phyloP scores from a whole-genome alignment of 2,797 vertebrate species.

The Iguana delicatissima region DNA sequence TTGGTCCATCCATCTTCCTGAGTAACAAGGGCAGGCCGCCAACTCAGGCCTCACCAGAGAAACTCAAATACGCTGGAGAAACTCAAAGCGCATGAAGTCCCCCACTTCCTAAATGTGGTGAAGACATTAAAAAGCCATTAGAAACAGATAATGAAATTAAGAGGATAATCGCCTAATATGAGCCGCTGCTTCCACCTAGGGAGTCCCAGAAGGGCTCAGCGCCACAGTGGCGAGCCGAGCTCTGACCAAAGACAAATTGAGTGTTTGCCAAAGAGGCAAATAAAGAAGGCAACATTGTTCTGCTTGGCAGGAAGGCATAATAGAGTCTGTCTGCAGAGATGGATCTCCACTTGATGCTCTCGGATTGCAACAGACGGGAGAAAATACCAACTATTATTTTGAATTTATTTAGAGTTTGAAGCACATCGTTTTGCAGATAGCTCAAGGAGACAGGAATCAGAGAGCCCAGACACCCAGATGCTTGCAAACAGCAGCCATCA shows the following conservation, averaged over 20 bases:
- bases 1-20: neutral
- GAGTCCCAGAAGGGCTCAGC: constrained; percentile 60
- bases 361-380: constrained; percentile 48
- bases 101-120: constrained; percentile 40
- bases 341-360: constrained; percentile 64
- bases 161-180: constrained; percentile 51
- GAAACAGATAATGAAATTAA: constrained; percentile 72
- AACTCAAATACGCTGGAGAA: constrained; percentile 31
- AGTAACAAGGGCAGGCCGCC: constrained; percentile 13
- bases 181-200: neutral
- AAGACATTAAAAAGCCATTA: constrained; percentile 68
- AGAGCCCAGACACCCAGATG: too few relatives aligned
- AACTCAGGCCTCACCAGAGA: neutral
- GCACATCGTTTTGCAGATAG: neutral
- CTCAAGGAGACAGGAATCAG: too few relatives aligned
- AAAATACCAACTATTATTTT: neutral
- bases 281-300: constrained; percentile 62
- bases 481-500: too few relatives aligned
- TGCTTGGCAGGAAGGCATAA: constrained; percentile 68
- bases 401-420: constrained; percentile 14
- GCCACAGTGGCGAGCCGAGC: constrained; percentile 52
- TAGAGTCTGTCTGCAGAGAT: constrained; percentile 61
- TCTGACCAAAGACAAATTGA: constrained; percentile 57
- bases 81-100: constrained; percentile 23
- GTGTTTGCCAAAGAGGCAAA: constrained; percentile 54